A percentile compares a stretch with the other conserved stretches of the same genome.
Conservation (phyloP, 1,140 invertebrate species). For the Ooceraea biroi region DNA sequence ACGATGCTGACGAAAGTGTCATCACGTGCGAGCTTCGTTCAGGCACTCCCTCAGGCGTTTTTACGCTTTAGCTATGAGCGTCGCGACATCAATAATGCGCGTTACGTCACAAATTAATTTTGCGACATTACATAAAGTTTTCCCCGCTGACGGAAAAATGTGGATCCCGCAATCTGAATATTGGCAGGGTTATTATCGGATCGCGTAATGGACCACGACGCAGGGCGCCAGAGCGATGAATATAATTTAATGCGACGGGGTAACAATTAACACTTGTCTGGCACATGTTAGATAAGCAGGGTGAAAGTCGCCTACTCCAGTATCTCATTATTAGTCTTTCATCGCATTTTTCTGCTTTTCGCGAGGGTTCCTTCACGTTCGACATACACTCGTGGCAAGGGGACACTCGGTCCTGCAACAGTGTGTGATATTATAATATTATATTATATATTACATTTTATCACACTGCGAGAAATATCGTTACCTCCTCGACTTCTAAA, state of each 20-base stretch:
- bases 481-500: too few relatives aligned
- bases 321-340: slow-evolving; percentile 46
- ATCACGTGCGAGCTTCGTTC: too few relatives aligned
- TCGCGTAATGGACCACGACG: neutral
- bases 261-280: slow-evolving; percentile 69
- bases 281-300: slow-evolving; percentile 67
- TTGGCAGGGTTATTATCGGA: slow-evolving; percentile 8
- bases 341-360: slow-evolving; percentile 23
- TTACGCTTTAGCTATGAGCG: neutral
- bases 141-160: slow-evolving; percentile 13
- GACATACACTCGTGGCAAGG: too few relatives aligned
- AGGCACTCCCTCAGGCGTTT: too few relatives aligned
- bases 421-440: neutral
- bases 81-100: neutral
- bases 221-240: slow-evolving; percentile 26
- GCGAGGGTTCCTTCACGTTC: neutral
- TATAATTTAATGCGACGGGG: slow-evolving; percentile 64
- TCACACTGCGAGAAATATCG: neutral
- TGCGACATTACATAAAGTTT: slow-evolving; percentile 33
- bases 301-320: slow-evolving; percentile 62
- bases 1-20: too few relatives aligned
- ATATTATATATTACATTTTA: neutral
- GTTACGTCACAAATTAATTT: slow-evolving; percentile 18
- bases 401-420: too few relatives aligned
- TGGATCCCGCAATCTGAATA: slow-evolving; percentile 39